Evolutionary conservation across 2,797 vertebrate species (phyloP).

Genomic region (Spea hammondii): DNA sequence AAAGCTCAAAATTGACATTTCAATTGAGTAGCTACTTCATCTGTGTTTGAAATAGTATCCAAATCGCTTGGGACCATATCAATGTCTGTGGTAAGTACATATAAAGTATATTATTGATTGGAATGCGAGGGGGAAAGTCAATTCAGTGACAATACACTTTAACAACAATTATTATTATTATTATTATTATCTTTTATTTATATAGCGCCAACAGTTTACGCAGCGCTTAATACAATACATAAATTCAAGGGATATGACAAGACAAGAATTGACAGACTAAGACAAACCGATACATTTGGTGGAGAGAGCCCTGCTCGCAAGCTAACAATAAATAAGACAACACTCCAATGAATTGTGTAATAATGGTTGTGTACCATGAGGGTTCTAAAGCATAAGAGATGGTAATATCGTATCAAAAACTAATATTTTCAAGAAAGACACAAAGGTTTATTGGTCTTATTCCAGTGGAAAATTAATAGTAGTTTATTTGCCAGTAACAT

Average conservation of each 20-base stretch:
- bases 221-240: too few species aligned
- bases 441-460: neutral
- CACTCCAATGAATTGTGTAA: conserved; percentile 7
- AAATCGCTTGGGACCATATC: conserved; percentile 35
- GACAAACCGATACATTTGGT: too few species aligned
- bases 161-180: too few species aligned
- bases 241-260: too few species aligned
- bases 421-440: neutral
- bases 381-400: neutral
- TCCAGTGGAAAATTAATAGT: neutral
- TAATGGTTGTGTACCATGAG: neutral
- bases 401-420: neutral
- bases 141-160: conserved; percentile 7
- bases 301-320: too few species aligned
- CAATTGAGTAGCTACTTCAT: conserved; percentile 30
- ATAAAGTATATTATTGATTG: conserved; percentile 29
- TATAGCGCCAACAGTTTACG: too few species aligned
- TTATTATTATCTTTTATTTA: too few species aligned
- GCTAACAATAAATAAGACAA: conserved; percentile 6
- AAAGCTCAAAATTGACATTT: conserved; percentile 48
- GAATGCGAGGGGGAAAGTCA: neutral
- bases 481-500: neutral
- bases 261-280: too few species aligned
- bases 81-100: conserved; percentile 28
- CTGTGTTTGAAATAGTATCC: conserved; percentile 24